These are phyloP conservation scores for Lucilia cuprina DNA, from an alignment of 1,140 invertebrate species.

Conservation along the genomic window DNA sequence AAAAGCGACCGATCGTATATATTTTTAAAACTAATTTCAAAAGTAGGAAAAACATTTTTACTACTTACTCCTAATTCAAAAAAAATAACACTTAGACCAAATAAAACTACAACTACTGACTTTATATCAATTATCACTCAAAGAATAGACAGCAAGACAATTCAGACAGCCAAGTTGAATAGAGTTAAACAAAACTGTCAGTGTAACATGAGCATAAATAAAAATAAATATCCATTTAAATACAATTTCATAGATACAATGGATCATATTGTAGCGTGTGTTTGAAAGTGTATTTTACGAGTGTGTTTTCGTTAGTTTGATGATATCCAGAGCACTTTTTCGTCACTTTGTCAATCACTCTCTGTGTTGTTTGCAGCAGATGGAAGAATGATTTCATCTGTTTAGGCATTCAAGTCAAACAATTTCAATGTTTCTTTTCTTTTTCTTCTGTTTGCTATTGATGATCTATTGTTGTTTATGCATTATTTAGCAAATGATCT, in stretches of 20 bases:
- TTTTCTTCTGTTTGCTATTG: neutral
- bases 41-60: neutral
- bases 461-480: neutral
- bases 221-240: neutral
- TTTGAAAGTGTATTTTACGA: neutral
- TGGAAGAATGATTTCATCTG: neutral
- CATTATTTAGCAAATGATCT: slow-evolving; percentile 2
- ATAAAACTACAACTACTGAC: slow-evolving; percentile 19
- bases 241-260: neutral
- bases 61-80: neutral
- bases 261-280: slow-evolving; percentile 4
- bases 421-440: neutral
- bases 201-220: slow-evolving; percentile 5
- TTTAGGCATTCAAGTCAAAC: neutral
- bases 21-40: neutral
- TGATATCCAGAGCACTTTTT: slow-evolving; percentile 3
- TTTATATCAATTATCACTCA: slow-evolving; percentile 6
- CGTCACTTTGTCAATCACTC: slow-evolving; percentile 31
- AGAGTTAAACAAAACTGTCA: neutral
- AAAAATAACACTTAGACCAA: no score
- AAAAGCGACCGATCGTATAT: neutral
- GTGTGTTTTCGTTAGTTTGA: neutral
- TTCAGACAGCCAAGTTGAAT: neutral
- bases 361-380: neutral
- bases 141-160: neutral